phyloP scores from a whole-genome alignment of 2,113 vertebrate species.

The Poeciliopsis turrubarensis region DNA sequence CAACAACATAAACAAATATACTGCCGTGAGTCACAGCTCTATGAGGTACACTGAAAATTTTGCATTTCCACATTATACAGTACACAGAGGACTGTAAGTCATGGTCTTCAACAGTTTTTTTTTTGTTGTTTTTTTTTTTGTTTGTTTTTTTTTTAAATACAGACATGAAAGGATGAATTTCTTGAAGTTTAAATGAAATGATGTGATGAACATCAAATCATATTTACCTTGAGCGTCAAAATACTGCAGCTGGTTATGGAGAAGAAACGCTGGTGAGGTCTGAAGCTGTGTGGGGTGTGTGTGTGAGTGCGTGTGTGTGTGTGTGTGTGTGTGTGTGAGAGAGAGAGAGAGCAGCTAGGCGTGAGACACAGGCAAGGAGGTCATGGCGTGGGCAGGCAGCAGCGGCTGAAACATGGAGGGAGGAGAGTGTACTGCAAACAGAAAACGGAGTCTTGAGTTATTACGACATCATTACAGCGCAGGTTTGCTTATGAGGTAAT shows the following conservation, averaged over 20 bases:
- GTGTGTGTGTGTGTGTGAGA: conserved; percentile 1
- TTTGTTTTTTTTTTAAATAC: neutral
- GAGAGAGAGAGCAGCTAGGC: conserved; percentile 76
- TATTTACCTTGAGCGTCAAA: conserved; percentile 30
- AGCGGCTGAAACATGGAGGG: conserved; percentile 90
- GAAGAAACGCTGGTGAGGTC: neutral
- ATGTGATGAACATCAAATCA: conserved; percentile 32
- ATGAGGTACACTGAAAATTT: conserved; percentile 50
- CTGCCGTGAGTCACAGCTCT: conserved; percentile 31
- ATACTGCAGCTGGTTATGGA: conserved; percentile 12
- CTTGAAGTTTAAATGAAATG: conserved; percentile 14
- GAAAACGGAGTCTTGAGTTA: neutral
- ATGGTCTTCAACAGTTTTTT: neutral
- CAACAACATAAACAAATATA: conserved; percentile 60
- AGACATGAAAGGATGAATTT: conserved; percentile 11
- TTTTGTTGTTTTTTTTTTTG: neutral
- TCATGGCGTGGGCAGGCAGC: conserved; percentile 87
- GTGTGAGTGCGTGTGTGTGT: conserved; percentile 12
- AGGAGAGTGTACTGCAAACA: conserved; percentile 88
- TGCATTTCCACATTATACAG: conserved; percentile 45
- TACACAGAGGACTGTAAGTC: conserved; percentile 39
- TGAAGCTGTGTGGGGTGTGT: conserved; percentile 5
- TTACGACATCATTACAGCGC: neutral
- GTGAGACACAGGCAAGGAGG: conserved; percentile 90
- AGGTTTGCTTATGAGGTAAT: neutral